Conservation (phyloP, 2,888 invertebrate species). For the Platycnemis pennipes region DNA sequence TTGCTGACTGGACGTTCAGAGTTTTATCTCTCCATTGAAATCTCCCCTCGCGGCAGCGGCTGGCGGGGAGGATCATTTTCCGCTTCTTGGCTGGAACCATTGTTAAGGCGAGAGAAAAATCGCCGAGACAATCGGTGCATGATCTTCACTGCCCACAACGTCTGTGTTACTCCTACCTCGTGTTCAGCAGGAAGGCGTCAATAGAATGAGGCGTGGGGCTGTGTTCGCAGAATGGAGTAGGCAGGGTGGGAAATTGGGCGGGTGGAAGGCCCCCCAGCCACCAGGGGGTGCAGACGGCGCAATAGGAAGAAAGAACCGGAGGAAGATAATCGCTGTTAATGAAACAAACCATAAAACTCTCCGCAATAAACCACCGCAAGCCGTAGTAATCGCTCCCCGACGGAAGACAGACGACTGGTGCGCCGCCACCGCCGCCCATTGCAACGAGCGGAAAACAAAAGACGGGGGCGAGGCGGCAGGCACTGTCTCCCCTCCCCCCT, state of each 20-base stretch:
- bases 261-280: not conserved
- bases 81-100: not conserved
- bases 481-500: not conserved
- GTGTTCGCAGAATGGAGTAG: not conserved
- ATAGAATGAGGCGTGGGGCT: not conserved
- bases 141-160: not conserved
- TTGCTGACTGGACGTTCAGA: too few relatives aligned
- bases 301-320: not conserved
- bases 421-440: slow-evolving; percentile 29
- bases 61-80: not conserved
- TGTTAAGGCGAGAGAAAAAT: not conserved
- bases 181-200: not conserved
- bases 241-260: not conserved
- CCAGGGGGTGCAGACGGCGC: not conserved
- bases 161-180: not conserved
- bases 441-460: slow-evolving; percentile 26
- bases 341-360: slow-evolving; percentile 32
- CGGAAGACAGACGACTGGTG: not conserved
- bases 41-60: not conserved
- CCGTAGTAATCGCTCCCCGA: not conserved
- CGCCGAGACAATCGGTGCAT: not conserved
- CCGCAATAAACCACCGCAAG: slow-evolving; percentile 36
- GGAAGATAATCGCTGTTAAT: slow-evolving; percentile 35
- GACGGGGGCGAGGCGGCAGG: not conserved
- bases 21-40: not conserved